Evolutionary conservation across 2,888 invertebrate species (phyloP).

Genomic region (Drosophila cognata): DNA sequence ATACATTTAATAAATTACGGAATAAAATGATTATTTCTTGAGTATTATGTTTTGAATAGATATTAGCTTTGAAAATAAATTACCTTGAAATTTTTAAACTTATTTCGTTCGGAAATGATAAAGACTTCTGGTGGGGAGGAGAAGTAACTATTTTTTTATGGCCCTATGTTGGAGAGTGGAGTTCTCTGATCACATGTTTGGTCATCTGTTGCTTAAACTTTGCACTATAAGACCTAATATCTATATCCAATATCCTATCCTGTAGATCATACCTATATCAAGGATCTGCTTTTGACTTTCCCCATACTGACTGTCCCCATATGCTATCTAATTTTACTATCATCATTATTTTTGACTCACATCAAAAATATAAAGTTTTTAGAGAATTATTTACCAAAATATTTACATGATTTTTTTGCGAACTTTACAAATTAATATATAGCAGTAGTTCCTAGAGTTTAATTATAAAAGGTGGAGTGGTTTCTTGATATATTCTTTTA

Average conservation of each 20-base stretch:
- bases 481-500: neutral
- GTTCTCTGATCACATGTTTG: neutral
- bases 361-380: neutral
- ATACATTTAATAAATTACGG: conserved; percentile 4
- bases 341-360: neutral
- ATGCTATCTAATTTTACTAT: neutral
- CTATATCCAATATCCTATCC: neutral
- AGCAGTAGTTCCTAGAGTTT: neutral
- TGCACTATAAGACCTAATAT: neutral
- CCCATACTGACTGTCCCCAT: neutral
- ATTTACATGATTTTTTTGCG: neutral
- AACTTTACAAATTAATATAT: neutral
- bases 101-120: neutral
- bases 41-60: neutral
- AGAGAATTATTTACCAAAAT: neutral
- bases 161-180: neutral
- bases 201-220: neutral
- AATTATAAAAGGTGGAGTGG: neutral
- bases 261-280: neutral
- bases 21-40: neutral
- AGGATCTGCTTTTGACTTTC: neutral
- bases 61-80: neutral
- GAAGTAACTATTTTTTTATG: no score
- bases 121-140: neutral
- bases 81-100: neutral